Evolutionary conservation across 2,113 vertebrate species (phyloP).

Genomic region (Athene noctua): DNA sequence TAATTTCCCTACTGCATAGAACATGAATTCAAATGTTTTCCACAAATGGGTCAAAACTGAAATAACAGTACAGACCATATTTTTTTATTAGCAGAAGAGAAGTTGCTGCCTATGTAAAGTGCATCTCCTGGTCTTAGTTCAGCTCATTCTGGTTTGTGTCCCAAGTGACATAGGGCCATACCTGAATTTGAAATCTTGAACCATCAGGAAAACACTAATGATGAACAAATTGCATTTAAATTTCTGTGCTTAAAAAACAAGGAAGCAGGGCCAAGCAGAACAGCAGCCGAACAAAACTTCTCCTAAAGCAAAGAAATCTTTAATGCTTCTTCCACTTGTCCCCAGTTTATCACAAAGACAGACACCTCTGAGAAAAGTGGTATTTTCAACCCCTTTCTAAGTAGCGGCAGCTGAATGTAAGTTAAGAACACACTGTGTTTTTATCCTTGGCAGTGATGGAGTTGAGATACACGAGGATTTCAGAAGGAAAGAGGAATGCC

Average conservation of each 20-base stretch:
- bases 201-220: neutral
- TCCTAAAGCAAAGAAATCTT: neutral
- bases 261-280: neutral
- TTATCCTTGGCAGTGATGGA: neutral
- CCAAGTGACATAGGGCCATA: neutral
- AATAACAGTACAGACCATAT: neutral
- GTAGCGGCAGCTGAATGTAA: neutral
- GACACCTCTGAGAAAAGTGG: neutral
- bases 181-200: neutral
- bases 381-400: neutral
- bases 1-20: neutral
- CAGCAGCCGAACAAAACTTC: neutral
- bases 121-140: neutral
- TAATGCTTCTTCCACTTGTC: neutral
- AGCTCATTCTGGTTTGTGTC: rapidly evolving
- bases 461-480: neutral
- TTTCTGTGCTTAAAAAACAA: neutral
- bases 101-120: neutral
- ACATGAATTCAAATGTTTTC: neutral
- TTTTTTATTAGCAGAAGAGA: neutral
- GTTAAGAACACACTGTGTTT: neutral
- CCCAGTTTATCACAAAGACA: neutral
- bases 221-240: neutral
- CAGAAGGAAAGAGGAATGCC: neutral
- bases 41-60: neutral